Base-by-base conservation (phyloP, 2,888 invertebrate genomes). In the Teinopalpus imperialis region DNA sequence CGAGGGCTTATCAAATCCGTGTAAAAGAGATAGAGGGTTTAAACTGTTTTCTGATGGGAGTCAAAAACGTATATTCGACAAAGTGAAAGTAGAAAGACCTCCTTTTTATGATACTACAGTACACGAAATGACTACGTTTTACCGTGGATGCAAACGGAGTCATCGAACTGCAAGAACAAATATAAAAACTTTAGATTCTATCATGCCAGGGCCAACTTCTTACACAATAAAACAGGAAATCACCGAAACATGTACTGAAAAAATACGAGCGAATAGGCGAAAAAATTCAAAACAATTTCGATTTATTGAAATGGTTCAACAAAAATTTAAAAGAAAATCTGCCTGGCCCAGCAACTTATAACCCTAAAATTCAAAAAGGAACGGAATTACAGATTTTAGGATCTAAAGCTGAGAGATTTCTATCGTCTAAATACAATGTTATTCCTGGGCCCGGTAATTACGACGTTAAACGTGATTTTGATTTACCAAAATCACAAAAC, bases 101-200 rank as follows among this genome's bases (percentile, higher is more conserved):
- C 74, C 74, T 6, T 79, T 83, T 56, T 83, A 82, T 57, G 57
- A 85, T 45, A 42, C 66, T 1, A 60, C 51, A 39, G 65, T 79
- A n/a, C 54, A 58, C 4, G 78, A 78, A 40, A 63, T 62, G 1
- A 74, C 77, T 10, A 57, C 66, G 20, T 83, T 70, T 62, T 87
- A 85, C 51, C 71, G 53, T 2, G 86, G 86, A 2, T 86, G 85
- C 27, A 86, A 85, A 70, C 85, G 86, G 87, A 82, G 85, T 61
- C 55, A 61, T 13, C 62, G 79, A 66, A 74, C 69, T 41, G 63
- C 76, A 8, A 60, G 59, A 46, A 62, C 71, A 42, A 45, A 54
- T 6, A 27, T 41, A 26, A 60, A 61, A 51, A 9, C 44, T 9
- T 10, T 44, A 13, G 58, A 69, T 39, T 14, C 34, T 3, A n/a